A percentile compares a stretch with the other conserved stretches of the same genome.
Evolutionary conservation across 2,113 vertebrate genomes (phyloP).

Genomic region (Guaruba guarouba): DNA sequence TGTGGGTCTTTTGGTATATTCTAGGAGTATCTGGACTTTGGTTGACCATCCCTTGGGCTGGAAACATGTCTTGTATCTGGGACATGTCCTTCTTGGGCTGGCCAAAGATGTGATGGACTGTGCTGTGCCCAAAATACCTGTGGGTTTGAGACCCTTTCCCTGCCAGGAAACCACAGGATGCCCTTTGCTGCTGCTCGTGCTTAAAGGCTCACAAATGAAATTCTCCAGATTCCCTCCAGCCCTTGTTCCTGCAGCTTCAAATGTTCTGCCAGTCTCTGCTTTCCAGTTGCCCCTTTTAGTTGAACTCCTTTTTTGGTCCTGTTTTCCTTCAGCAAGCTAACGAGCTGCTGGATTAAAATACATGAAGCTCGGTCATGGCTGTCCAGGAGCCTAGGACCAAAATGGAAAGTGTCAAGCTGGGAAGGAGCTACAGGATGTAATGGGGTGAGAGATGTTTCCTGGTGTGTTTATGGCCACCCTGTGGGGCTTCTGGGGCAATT

Average conservation of each 20-base stretch:
- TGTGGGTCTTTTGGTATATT: background rate
- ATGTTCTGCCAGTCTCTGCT: slow-evolving; percentile 48
- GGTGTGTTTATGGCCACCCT: background rate
- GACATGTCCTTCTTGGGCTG: background rate
- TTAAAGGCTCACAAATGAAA: slow-evolving; percentile 52
- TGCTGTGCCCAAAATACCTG: background rate
- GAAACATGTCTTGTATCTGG: background rate
- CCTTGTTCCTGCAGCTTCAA: slow-evolving; percentile 38
- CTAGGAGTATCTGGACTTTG: background rate
- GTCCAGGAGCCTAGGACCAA: background rate
- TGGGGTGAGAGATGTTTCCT: background rate
- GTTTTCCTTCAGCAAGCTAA: slow-evolving; percentile 46
- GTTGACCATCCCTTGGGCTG: background rate
- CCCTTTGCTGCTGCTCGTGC: background rate
- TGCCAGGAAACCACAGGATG: background rate
- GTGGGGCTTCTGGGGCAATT: background rate
- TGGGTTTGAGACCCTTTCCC: background rate
- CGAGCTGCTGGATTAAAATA: slow-evolving; percentile 1
- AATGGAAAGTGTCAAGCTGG: background rate
- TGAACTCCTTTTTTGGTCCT: slow-evolving; percentile 70
- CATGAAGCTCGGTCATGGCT: background rate
- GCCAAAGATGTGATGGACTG: background rate
- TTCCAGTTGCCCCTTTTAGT: slow-evolving; percentile 66
- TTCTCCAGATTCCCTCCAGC: slow-evolving; percentile 57
- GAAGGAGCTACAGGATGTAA: background rate